Base-by-base conservation (phyloP, 2,888 invertebrate species). In the Ophonus ardosiacus region DNA sequence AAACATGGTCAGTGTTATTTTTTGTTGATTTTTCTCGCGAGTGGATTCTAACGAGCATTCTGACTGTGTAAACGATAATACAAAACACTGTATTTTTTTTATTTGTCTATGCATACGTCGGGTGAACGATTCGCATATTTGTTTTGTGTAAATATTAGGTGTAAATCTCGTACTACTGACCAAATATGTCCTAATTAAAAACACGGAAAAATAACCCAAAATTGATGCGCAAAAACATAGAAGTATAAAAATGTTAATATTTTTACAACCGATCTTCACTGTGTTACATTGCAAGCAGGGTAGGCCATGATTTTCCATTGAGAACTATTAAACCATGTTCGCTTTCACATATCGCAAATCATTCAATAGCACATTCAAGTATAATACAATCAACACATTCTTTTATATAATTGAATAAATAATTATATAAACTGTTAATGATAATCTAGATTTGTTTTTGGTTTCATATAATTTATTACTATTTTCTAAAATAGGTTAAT, bases 1-100 rank as follows among this genome's bases (percentile, higher is more conserved):
- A 59, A 59, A 59, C 15, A 59, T 15, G 18, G 59, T 0, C 18
- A 59, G 17, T 59, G 59, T 59, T 17, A 17, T 59, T 59, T 59
- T 59, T 59, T 59, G 59, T 59, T 59, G 2, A 59, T 59, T 59
- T 59, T 59, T 59, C 18, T 59, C 17, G 18, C 18, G 15, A 59
- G 59, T 7, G 17, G 59, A 59, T 59, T 59, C n/a, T 15, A 59
- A 15, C 18, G 59, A 17, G 0, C 59, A 59, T 59, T 59, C 18
- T 59, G 59, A 15, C n/a, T 59, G 59, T 59, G 59, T 59, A 59
- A 59, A 59, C 59, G n/a, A 17, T 59, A 59, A 17, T 17, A 17
- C n/a, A 59, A 59, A 59, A 59, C 18, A 59, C 59, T 59, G 59
- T 59, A 59, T 17, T 59, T 59, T 59, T 59, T 59, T 59, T 10